Base-by-base conservation (phyloP, 2,113 vertebrate species). In the Gavia stellata region DNA sequence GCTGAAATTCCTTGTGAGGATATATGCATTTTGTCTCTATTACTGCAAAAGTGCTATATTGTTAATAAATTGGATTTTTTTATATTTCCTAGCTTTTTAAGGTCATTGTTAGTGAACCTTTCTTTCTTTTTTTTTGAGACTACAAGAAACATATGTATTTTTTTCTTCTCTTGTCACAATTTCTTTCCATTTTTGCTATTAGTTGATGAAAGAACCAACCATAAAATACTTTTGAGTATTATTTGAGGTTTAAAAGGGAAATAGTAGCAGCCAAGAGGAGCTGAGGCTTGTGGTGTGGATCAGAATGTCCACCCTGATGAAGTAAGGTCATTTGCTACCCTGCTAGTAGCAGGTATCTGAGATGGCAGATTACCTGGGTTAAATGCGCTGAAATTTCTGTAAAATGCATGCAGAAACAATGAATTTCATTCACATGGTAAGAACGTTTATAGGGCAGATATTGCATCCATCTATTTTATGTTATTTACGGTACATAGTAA, bases 131-230 rank as follows among this genome's bases (percentile, higher is more conserved):
- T 44, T 50, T 63, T 91, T 45, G 36, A 40, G 19, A 24, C 31
- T 70, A 4, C 10, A 44, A 26, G 33, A 73, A 86, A 44, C 2
- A 24, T 71, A 5, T 0, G 0, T 17, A 4, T 40, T 63, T 72
- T 55, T 40, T 52, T 38, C 7, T 40, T 50, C 17, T 70, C 9
- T 28, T 44, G 3, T 74, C 24, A 21, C 13, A 20, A 14, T 81
- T 74, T 67, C 0, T 14, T 71, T 67, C 49, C 5, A 17, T 67
- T 89, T 96, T 78, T 86, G 8, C 24, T 68, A 0, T 55, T 88
- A 74, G 6, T 29, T 67, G 31, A 3, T 74, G 59, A 63, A 71
- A 73, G 5, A 55, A 58, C 11, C 2, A 3, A 29, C 21, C n/a
- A 31, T 56, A 7, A 74, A 65, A 31, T 50, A 29, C 10, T 36